These are phyloP conservation scores for Bucco capensis DNA, from an alignment of 2,113 vertebrate species.

Conservation along the genomic window DNA sequence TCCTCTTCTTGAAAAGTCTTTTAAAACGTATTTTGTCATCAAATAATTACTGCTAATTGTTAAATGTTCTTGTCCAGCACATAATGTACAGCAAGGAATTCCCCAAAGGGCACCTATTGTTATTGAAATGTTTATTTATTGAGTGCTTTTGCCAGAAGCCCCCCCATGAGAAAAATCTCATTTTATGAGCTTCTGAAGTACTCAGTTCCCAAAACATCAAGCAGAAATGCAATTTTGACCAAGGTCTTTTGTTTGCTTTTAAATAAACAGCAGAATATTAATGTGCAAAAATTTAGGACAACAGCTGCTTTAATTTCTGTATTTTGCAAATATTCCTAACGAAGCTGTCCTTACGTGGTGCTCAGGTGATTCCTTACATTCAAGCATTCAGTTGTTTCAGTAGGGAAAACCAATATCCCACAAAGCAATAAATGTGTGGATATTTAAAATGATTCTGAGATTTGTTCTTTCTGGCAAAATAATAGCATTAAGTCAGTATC, in stretches of 20 bases:
- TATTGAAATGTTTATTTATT: conserved; percentile 66
- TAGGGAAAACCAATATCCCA: not conserved
- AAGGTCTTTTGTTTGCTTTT: conserved; percentile 41
- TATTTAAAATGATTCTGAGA: not conserved
- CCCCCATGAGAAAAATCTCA: conserved; percentile 21
- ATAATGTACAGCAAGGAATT: conserved; percentile 7
- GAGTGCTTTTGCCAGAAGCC: conserved; percentile 37
- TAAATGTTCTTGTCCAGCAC: not conserved
- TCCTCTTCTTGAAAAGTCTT: not conserved
- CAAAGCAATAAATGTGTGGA: not conserved
- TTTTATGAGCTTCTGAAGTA: conserved; percentile 57
- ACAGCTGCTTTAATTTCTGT: not conserved
- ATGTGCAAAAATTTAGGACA: not conserved
- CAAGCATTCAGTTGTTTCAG: not conserved
- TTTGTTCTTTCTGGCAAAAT: not conserved
- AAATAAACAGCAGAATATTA: not conserved
- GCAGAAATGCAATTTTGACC: conserved; percentile 43
- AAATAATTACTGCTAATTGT: conserved; percentile 14
- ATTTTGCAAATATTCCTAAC: not conserved
- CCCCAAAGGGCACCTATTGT: conserved; percentile 26
- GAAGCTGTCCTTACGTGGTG: not conserved
- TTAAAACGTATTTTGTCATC: not conserved
- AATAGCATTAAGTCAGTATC: not conserved
- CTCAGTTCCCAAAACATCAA: conserved; percentile 33
- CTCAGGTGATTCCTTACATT: not conserved